phyloP scores from a whole-genome alignment of 1,140 invertebrate genomes.

The Drosophila ohnishii region DNA sequence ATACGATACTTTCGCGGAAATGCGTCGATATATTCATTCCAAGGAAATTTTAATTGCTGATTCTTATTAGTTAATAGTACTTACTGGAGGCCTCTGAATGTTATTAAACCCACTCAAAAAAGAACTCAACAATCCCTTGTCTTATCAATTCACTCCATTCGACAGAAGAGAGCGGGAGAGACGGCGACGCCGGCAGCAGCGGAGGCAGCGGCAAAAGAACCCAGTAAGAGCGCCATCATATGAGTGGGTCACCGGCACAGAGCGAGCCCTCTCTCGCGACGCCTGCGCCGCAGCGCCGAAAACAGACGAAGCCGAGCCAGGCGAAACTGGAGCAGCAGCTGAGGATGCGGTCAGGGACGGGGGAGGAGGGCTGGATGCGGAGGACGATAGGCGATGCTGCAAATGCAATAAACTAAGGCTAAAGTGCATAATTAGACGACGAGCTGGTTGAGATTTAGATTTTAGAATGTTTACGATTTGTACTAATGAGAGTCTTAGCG shows the following conservation, averaged over 20 bases:
- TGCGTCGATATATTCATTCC: too few species aligned
- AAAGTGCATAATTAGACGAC: constrained; percentile 49
- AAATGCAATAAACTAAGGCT: constrained; percentile 59
- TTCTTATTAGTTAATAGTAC: neutral
- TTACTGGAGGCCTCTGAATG: neutral
- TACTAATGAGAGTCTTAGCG: constrained; percentile 51
- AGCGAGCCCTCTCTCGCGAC: constrained; percentile 26
- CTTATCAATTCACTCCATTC: constrained; percentile 62
- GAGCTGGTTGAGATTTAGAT: constrained; percentile 46
- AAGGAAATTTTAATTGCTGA: neutral
- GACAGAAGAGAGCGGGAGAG: constrained; percentile 54
- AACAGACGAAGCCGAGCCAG: constrained; percentile 24
- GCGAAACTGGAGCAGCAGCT: constrained; percentile 57
- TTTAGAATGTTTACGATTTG: constrained; percentile 47
- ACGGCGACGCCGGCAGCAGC: constrained; percentile 51
- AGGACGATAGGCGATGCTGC: constrained; percentile 39
- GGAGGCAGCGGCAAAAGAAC: constrained; percentile 35
- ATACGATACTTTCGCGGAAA: too few species aligned
- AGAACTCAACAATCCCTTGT: constrained; percentile 18
- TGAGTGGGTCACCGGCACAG: constrained; percentile 44
- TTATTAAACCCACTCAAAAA: constrained; percentile 11
- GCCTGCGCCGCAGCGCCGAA: constrained; percentile 48
- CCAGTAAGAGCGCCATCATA: constrained; percentile 51
- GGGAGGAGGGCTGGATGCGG: neutral
- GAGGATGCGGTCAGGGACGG: neutral